Evolutionary conservation across 1,140 invertebrate species (phyloP), one percentile per base, ranked within the genome.

Genomic region (Plutomurus gul): DNA sequence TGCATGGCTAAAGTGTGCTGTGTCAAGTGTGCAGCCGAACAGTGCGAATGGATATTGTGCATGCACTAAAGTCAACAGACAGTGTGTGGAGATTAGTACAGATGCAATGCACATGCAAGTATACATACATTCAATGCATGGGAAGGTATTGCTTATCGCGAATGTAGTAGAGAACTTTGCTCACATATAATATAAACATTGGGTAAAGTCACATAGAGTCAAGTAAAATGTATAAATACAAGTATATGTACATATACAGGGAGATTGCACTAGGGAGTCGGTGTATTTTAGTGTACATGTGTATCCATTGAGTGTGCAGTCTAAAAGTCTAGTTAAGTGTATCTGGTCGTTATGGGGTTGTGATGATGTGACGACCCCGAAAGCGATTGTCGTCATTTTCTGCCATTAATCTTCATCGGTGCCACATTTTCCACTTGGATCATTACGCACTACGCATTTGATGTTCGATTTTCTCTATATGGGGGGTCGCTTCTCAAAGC

Each of bases 361-460:
- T 56, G 76, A 51, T 79, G 76, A 60, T 75, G 72, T 72, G 78
- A 76, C 78, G 78, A 80, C 78, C 73, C 78, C 75, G 70, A 81
- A 81, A 72, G 49, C 37, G 60, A 81, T 75, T 73, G 49, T 81
- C 76, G 49, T 81, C 76, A 70, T 81, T 49, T 33, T 75, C 43
- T 75, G 51, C 76, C 82, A 83, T 83, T 83, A 81, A 83, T 83
- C 82, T 83, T 83, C 82, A 83, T 81, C 80, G 65, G 30, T 83
- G 82, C 82, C 80, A 81, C 80, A 81, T 80, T 82, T 79, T 82
- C 81, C 81, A 80, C 78, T 78, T 79, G 79, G 72, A 25, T 83
- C 82, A 83, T 83, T 83, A 83, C 79, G 51, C 77, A 73, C 47
- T 75, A 49, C 46, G 56, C 75, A 56, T 76, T 65, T 22, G n/a